phyloP scores from a whole-genome alignment of 1,140 invertebrate genomes.

The Brachionus asplanchnoidis region DNA sequence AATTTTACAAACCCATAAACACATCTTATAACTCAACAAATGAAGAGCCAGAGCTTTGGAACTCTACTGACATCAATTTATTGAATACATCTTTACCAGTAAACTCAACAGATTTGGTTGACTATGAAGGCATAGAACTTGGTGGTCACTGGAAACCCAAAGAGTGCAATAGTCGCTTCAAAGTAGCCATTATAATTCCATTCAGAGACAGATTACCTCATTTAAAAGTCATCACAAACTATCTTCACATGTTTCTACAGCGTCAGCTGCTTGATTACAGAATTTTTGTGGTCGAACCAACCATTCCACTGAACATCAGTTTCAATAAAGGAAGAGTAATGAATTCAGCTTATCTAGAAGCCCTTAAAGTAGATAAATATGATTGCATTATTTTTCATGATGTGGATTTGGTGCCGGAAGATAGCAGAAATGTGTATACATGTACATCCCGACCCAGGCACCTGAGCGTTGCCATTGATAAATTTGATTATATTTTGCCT shows the following conservation, averaged over 20 bases:
- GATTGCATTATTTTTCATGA: slow-evolving; percentile 45
- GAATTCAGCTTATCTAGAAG: slow-evolving; percentile 38
- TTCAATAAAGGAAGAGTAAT: slow-evolving; percentile 39
- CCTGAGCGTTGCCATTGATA: slow-evolving; percentile 42
- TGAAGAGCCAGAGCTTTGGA: slow-evolving; percentile 3
- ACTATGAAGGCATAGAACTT: background rate
- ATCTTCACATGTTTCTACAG: slow-evolving; percentile 51
- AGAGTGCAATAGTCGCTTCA: slow-evolving; percentile 47
- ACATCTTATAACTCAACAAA: background rate
- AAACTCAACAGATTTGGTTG: slow-evolving; percentile 6
- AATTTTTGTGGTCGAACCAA: slow-evolving; percentile 52
- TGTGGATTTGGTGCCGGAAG: slow-evolving; percentile 44
- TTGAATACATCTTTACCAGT: background rate
- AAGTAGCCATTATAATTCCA: slow-evolving; percentile 51
- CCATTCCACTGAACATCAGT: background rate
- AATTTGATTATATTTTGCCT: slow-evolving; percentile 39
- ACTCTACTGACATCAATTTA: background rate
- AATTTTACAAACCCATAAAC: background rate
- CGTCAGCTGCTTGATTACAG: slow-evolving; percentile 50
- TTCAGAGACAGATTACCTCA: slow-evolving; percentile 56
- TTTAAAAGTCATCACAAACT: slow-evolving; percentile 49
- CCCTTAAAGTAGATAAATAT: slow-evolving; percentile 23
- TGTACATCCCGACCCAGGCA: slow-evolving; percentile 41
- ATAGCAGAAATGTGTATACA: slow-evolving; percentile 42
- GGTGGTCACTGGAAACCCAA: slow-evolving; percentile 46